Conservation (phyloP, 2,888 invertebrate species). For the Dioctria linearis region DNA sequence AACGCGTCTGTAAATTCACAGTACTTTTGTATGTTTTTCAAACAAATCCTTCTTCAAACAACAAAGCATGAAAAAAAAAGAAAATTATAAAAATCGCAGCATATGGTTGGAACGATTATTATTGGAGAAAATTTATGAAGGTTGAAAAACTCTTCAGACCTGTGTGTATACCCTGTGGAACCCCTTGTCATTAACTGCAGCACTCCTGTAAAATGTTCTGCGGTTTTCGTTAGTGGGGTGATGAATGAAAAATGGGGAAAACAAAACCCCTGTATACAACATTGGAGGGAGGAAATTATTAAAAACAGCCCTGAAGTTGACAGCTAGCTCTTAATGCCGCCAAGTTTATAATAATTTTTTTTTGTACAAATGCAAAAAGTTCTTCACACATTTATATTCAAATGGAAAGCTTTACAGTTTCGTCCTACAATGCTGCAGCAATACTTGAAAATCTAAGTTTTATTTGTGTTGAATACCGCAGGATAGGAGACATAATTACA, state of each 20-base stretch:
- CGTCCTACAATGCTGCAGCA: too few relatives aligned
- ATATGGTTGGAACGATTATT: conserved; percentile 1
- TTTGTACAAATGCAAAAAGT: neutral
- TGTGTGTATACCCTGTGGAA: neutral
- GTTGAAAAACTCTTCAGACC: neutral
- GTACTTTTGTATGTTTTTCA: neutral
- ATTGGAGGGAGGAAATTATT: too few relatives aligned
- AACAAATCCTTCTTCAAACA: neutral
- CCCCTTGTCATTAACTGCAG: neutral
- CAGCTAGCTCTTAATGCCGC: neutral
- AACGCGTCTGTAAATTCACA: neutral
- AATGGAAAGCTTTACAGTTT: too few relatives aligned
- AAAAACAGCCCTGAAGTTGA: neutral
- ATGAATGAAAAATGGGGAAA: too few relatives aligned
- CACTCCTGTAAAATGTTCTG: neutral
- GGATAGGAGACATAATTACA: too few relatives aligned
- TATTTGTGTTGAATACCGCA: too few relatives aligned
- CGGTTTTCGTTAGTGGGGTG: neutral
- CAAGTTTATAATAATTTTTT: neutral
- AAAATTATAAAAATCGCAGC: neutral
- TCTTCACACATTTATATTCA: neutral
- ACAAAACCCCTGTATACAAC: too few relatives aligned
- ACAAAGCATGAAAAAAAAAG: neutral
- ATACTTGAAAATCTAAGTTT: too few relatives aligned
- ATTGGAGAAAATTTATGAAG: neutral